Base-by-base conservation (phyloP, 2,888 invertebrate species). In the Byasa hedistus region DNA sequence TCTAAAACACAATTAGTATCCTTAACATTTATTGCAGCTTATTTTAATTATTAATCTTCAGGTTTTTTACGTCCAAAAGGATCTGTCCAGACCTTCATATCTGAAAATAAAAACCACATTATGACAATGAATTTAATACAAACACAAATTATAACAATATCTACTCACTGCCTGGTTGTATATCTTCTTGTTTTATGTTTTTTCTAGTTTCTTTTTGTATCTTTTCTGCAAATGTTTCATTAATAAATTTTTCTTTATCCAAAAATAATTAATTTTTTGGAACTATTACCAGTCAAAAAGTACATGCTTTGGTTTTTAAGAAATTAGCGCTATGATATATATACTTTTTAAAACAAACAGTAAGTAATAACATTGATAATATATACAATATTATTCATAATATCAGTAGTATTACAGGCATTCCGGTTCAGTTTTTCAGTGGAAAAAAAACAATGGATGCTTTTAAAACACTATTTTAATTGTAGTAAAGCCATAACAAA, bases 21-120 rank as follows among this genome's bases (percentile, higher is more conserved):
- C 12, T 39, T 10, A 3, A 12, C 39, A 39, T 39, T 39, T 10
- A 17, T 39, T 10, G 3, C 3, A 12, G 12, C 12, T 7, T 39
- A 39, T 15, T 39, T 22, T 51, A 39, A 57, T 71, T 69, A 81
- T 57, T 86, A 82, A 73, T 71, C 81, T 21, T 82, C 80, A 61
- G 84, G 76, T 76, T 92, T 91, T 75, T 91, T 92, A 15, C 92
- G 81, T 17, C 83, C 92, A 81, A 93, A 94, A 36, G 93, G 93
- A 81, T 93, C 93, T 23, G 91, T 83, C 93, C 93, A 94, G 3
- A 93, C 88, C 73, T 93, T 93, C 93, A 93, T 93, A 84, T 93
- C 93, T 93, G 86, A 70, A 90, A 92, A 69, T n/a, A 69, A 72
- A 69, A 44, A 24, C 2, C 64, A 57, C 19, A 44, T 55, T 44